Evolutionary conservation across 2,888 invertebrate species (phyloP).

Genomic region (Polietes domitor): DNA sequence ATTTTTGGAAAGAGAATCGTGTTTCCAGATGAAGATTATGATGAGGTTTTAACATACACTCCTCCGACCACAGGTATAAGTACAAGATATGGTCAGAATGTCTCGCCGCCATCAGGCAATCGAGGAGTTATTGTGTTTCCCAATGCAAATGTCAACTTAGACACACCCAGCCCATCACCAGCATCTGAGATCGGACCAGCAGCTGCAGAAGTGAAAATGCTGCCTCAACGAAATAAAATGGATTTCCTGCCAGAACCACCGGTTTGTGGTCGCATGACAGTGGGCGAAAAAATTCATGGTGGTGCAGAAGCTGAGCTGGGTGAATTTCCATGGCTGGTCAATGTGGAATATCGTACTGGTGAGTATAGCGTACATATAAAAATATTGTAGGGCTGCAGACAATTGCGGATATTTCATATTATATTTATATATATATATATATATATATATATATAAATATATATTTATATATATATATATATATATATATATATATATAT

Average conservation of each 20-base stretch:
- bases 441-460: too few relatives aligned
- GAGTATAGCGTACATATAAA: too few relatives aligned
- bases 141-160: background rate
- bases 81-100: background rate
- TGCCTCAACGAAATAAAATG: too few relatives aligned
- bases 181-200: background rate
- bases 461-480: too few relatives aligned
- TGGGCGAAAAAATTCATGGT: slow-evolving; percentile 83
- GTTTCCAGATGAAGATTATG: slow-evolving; percentile 51
- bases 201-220: background rate
- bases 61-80: too few relatives aligned
- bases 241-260: slow-evolving; percentile 60
- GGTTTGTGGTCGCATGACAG: slow-evolving; percentile 72
- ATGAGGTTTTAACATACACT: background rate
- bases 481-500: too few relatives aligned
- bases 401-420: too few relatives aligned
- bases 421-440: too few relatives aligned
- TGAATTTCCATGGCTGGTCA: slow-evolving; percentile 86
- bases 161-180: background rate
- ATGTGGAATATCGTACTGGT: slow-evolving; percentile 82
- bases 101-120: background rate
- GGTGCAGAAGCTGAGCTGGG: slow-evolving; percentile 83
- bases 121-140: background rate
- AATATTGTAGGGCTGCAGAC: too few relatives aligned
- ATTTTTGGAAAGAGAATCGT: slow-evolving; percentile 53